Evolutionary conservation across 2,888 invertebrate genomes (phyloP), one percentile per base, ranked within the genome.

Genomic region (Ormyrus labotus): DNA sequence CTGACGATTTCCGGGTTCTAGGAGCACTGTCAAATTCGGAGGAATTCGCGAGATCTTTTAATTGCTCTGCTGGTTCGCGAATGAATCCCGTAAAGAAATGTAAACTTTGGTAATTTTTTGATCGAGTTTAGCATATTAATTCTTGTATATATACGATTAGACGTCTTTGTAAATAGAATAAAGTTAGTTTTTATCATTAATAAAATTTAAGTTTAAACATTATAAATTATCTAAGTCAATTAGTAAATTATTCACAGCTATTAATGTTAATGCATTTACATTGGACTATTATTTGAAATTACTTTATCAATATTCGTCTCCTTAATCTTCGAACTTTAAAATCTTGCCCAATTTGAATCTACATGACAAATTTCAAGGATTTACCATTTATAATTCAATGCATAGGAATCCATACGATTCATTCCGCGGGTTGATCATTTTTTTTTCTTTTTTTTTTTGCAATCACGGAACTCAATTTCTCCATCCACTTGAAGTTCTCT

Each of bases 41-140:
- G 0, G 19, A 50, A 45, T 79, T 79, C 19, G 58, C 79, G 4
- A 63, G 55, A 48, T 63, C 69, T 6, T 79, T 79, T n/a, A 58
- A 74, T 7, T 79, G 74, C 8, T n/a, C 57, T 10, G 10, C 47
- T 0, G 58, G 58, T 7, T 63, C 74, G 4, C 19, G 6, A 6
- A 79, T 79, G 79, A 79, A 79, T 48, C 79, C 79, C 0, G 6
- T 13, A 47, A n/a, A 47, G 9, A 68, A 73, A 47, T 79, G 73
- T 68, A 34, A 34, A 11, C 6, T 78, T 10, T 78, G 67, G 72
- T 78, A 50, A 51, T 5, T 34, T n/a, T 34, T 34, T 4, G 19
- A 19, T 34, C 34, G 34, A 4, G 34, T 34, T 34, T 34, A 34
- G 34, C 34, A 34, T 34, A 34, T 34, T 34, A 34, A 34, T 34